Conservation (phyloP, 2,113 vertebrate genomes). For the Albula glossodonta region DNA sequence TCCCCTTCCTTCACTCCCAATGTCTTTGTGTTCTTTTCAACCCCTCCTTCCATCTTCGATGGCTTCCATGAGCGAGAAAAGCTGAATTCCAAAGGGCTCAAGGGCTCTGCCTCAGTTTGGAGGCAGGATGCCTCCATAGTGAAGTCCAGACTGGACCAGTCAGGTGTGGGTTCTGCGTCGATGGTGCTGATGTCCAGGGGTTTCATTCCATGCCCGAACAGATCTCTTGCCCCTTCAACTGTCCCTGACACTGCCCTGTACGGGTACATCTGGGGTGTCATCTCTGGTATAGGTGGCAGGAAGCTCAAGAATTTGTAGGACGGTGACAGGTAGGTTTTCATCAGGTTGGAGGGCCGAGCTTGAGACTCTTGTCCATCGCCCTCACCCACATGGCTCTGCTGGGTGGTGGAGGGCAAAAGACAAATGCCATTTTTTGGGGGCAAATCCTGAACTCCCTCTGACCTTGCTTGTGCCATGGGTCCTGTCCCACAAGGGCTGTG, state of each 20-base stretch:
- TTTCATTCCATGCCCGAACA: neutral
- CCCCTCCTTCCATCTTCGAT: neutral
- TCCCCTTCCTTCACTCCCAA: neutral
- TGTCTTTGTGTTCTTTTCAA: neutral
- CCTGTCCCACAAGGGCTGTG: neutral
- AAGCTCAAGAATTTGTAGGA: neutral
- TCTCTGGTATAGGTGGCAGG: neutral
- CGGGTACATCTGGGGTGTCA: neutral
- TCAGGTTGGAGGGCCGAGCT: neutral
- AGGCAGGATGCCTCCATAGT: neutral
- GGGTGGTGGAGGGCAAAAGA: neutral
- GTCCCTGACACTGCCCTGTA: neutral
- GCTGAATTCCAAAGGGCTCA: neutral
- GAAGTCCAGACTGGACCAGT: neutral
- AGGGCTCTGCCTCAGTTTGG: neutral
- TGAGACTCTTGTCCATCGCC: neutral
- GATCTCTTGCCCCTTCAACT: neutral
- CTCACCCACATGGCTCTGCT: too few species aligned
- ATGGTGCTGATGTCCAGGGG: constrained; percentile 25
- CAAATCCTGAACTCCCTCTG: neutral
- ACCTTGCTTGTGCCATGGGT: neutral
- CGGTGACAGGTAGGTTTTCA: neutral
- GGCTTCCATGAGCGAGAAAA: constrained; percentile 1
- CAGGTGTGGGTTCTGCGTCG: constrained; percentile 30
- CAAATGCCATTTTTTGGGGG: neutral